Conservation (phyloP, 2,113 vertebrate species). For the Chionis minor region DNA sequence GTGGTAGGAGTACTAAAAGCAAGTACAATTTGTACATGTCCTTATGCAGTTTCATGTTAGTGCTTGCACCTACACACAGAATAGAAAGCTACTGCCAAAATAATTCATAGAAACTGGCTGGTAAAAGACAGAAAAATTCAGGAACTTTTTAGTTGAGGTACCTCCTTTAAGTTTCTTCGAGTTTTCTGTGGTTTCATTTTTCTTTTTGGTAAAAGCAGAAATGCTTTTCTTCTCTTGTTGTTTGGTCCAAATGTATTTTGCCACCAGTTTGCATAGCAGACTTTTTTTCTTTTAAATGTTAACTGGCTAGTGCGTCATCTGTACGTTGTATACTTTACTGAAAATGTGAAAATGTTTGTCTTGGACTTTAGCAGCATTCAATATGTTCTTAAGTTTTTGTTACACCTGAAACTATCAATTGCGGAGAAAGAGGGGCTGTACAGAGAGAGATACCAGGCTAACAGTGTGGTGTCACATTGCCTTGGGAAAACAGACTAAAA, state of each 20-base stretch:
- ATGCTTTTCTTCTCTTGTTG: background rate
- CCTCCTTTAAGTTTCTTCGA: slow-evolving; percentile 1
- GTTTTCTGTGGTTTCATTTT: background rate
- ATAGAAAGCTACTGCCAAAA: background rate
- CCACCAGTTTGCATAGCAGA: background rate
- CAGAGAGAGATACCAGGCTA: background rate
- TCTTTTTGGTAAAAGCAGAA: background rate
- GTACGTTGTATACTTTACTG: background rate
- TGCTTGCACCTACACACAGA: background rate
- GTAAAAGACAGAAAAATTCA: background rate
- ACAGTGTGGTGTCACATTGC: background rate
- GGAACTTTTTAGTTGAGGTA: background rate
- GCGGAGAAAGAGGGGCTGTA: background rate
- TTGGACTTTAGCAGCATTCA: background rate
- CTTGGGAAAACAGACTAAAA: background rate
- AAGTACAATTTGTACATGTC: background rate
- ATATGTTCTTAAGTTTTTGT: background rate
- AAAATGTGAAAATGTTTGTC: background rate
- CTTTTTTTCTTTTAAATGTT: slow-evolving; percentile 12
- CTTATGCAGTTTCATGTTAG: background rate
- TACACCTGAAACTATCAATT: background rate
- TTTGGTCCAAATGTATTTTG: background rate
- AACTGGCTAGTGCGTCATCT: background rate
- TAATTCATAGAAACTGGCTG: background rate
- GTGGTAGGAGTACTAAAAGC: background rate